Base-by-base conservation (phyloP, 2,888 invertebrate genomes). In the Ophonus ardosiacus region DNA sequence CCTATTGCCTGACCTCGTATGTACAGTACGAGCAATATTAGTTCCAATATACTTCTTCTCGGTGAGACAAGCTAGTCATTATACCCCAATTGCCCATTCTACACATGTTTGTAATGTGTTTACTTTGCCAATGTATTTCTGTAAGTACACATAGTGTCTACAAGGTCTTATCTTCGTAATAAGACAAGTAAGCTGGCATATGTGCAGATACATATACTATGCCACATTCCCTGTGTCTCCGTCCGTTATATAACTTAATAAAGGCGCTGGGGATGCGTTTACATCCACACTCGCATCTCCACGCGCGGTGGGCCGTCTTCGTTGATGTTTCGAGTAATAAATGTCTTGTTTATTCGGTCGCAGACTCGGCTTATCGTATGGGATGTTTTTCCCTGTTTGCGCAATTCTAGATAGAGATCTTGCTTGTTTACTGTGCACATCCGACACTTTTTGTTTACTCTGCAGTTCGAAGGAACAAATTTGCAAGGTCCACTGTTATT, bases 331-430 rank as follows among this genome's bases (percentile, higher is more conserved):
- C 86, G 86, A 59, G 86, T 86, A 86, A 90, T 89, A 90, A 90
- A 90, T 90, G 90, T 88, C 89, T 90, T 90, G 90, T 88, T 88
- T 87, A 88, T 88, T 87, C 85, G 78, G 84, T 84, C 61, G 40
- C 74, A 40, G 76, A 51, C 51, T 84, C 43, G 57, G 79, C 84
- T 84, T 84, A 84, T 84, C 79, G 78, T 78, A 79, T 56, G 65
- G 15, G 78, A 84, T 84, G 84, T 84, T 84, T 84, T 84, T 84
- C 84, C 78, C 40, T 84, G 84, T 78, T 79, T 84, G 83, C 84
- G 84, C 78, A 84, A 84, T 84, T 84, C 84, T 57, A 78, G 84
- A 84, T 84, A 84, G 79, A 84, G 84, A 84, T 84, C 84, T 84
- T 15, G 65, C 84, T 84, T 84, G 84, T 84, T 84, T 84, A 84